These are phyloP conservation scores for Nothobranchius kuhntae DNA, from an alignment of 2,113 vertebrate species.

Conservation along the genomic window DNA sequence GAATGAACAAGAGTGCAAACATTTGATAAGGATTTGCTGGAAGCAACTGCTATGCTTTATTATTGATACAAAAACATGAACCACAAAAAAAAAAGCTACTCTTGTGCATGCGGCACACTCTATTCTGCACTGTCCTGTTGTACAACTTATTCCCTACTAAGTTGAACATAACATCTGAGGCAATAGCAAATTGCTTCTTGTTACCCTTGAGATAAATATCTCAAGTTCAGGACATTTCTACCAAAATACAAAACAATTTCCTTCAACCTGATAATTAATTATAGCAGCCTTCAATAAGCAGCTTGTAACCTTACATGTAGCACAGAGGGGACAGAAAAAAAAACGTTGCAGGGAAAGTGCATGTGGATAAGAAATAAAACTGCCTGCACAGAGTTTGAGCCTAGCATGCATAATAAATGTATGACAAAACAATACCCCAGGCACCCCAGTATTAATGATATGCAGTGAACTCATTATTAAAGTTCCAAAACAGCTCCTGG, in stretches of 20 bases:
- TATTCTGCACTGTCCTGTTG: constrained; percentile 30
- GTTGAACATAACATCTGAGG: constrained; percentile 44
- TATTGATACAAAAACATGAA: constrained; percentile 67
- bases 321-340: constrained; percentile 21
- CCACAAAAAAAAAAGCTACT: constrained; percentile 29
- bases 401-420: constrained; percentile 75
- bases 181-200: constrained; percentile 37
- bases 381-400: constrained; percentile 56
- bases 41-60: constrained; percentile 65
- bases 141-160: constrained; percentile 36
- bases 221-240: constrained; percentile 57
- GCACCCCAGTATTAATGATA: constrained; percentile 77
- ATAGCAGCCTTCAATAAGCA: constrained; percentile 52
- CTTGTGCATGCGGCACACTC: constrained; percentile 33
- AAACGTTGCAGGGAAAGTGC: constrained; percentile 38
- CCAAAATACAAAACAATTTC: constrained; percentile 67
- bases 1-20: constrained; percentile 69
- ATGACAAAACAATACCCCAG: constrained; percentile 79
- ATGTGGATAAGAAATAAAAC: constrained; percentile 45
- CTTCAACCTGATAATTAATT: constrained; percentile 70
- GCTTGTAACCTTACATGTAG: constrained; percentile 53
- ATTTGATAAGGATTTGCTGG: constrained; percentile 73
- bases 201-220: constrained; percentile 53
- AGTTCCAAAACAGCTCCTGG: constrained; percentile 80
- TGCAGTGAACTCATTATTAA: constrained; percentile 80